Conservation (phyloP, 2,888 invertebrate species). For the Fragum sueziense region DNA sequence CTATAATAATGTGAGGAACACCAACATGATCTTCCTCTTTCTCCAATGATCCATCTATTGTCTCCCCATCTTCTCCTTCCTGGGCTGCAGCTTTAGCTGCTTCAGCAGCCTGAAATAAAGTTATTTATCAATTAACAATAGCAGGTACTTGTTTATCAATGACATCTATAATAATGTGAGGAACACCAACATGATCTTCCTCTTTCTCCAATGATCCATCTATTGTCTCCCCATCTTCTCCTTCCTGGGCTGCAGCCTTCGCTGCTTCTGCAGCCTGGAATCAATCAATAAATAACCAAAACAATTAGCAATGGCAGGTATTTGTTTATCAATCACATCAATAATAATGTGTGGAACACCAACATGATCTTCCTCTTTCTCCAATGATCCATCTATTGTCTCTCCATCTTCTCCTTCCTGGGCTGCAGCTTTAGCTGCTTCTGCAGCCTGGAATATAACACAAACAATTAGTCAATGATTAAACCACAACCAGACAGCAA, state of each 20-base stretch:
- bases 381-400: slow-evolving; percentile 64
- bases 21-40: slow-evolving; percentile 78
- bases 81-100: slow-evolving; percentile 58
- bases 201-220: slow-evolving; percentile 72
- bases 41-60: slow-evolving; percentile 65
- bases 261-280: slow-evolving; percentile 61
- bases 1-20: slow-evolving; percentile 77
- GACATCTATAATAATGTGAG: slow-evolving; percentile 79
- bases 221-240: slow-evolving; percentile 63
- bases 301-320: slow-evolving; percentile 45
- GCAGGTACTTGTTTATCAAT: slow-evolving; percentile 63
- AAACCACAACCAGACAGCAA: too few relatives aligned
- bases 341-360: slow-evolving; percentile 79
- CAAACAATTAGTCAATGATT: background rate
- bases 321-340: slow-evolving; percentile 72
- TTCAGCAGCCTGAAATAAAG: slow-evolving; percentile 57
- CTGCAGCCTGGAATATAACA: slow-evolving; percentile 51
- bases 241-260: slow-evolving; percentile 57
- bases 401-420: slow-evolving; percentile 65
- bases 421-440: slow-evolving; percentile 55
- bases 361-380: slow-evolving; percentile 75
- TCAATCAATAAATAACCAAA: background rate
- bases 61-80: slow-evolving; percentile 66
- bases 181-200: slow-evolving; percentile 78
- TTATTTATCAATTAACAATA: slow-evolving; percentile 35